phyloP scores from a whole-genome alignment of 2,888 invertebrate genomes.

The Steinernema carpocapsae region DNA sequence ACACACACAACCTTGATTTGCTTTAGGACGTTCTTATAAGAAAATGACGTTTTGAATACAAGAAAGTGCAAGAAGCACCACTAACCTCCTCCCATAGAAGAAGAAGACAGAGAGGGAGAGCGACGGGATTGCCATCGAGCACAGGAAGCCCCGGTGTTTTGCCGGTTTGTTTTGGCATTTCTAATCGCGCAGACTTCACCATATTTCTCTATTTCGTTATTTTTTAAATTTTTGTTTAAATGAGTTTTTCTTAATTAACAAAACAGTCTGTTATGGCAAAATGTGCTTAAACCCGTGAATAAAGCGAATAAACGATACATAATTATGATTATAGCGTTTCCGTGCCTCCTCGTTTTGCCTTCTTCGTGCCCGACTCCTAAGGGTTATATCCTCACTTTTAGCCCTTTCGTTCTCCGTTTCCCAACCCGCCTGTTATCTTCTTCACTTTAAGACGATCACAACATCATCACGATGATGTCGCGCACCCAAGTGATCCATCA shows the following conservation, averaged over 20 bases:
- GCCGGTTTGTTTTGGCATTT: slow-evolving; percentile 14
- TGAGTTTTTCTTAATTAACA: not conserved
- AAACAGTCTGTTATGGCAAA: not conserved
- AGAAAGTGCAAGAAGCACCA: slow-evolving; percentile 30
- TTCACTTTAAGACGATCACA: not conserved
- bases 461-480: slow-evolving; percentile 11
- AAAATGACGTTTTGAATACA: not conserved
- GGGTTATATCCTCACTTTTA: too few species aligned
- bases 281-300: not conserved
- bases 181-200: not conserved
- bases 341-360: not conserved
- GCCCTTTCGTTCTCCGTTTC: too few species aligned
- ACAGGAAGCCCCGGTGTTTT: slow-evolving; percentile 1
- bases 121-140: slow-evolving; percentile 4
- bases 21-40: not conserved
- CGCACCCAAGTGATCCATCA: slow-evolving; percentile 10
- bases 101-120: not conserved
- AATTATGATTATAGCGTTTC: slow-evolving; percentile 21
- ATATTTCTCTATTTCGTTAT: not conserved
- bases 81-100: not conserved
- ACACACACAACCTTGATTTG: too few species aligned
- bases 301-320: slow-evolving; percentile 20
- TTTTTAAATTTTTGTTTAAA: not conserved
- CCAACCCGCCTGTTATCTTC: not conserved
- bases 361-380: too few species aligned